Percentiles rank a stretch among this genome's conserved stretches.
Conservation (phyloP, 1,140 invertebrate genomes). For the Chrysomallon squamiferum region DNA sequence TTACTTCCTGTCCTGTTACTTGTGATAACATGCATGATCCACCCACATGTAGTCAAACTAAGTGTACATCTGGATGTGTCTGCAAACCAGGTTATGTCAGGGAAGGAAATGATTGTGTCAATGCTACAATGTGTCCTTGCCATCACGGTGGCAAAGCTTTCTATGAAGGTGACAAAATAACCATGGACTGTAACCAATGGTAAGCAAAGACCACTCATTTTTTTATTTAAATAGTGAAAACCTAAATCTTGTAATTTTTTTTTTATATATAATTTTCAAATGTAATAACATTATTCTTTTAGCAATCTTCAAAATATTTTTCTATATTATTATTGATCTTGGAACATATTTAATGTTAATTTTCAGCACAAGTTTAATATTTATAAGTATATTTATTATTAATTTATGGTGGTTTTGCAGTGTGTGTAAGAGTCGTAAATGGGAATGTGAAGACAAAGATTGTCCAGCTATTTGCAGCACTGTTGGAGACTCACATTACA, state of each 20-base stretch:
- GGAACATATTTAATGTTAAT: too few species aligned
- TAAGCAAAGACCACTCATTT: slow-evolving; percentile 62
- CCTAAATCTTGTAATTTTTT: too few species aligned
- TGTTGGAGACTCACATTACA: slow-evolving; percentile 74
- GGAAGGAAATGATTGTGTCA: slow-evolving; percentile 73
- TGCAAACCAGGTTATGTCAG: slow-evolving; percentile 71
- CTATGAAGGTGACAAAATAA: slow-evolving; percentile 76
- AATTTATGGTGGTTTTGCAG: slow-evolving; percentile 24
- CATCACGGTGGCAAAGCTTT: slow-evolving; percentile 84
- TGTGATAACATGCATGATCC: slow-evolving; percentile 81
- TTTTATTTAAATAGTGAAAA: not conserved
- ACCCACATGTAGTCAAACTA: slow-evolving; percentile 63
- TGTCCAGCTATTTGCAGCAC: slow-evolving; percentile 69
- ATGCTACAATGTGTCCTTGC: slow-evolving; percentile 79
- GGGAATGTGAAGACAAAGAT: slow-evolving; percentile 59
- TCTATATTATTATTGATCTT: too few species aligned
- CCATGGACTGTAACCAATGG: slow-evolving; percentile 85
- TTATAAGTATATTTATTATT: too few species aligned
- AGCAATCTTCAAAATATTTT: too few species aligned
- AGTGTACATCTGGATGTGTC: slow-evolving; percentile 78
- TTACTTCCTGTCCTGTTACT: slow-evolving; percentile 75
- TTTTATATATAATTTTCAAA: too few species aligned
- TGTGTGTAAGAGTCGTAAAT: slow-evolving; percentile 45
- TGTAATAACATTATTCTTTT: too few species aligned
- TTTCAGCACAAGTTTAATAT: too few species aligned